Conservation (phyloP, 2,113 vertebrate species). For the Sula dactylatra region DNA sequence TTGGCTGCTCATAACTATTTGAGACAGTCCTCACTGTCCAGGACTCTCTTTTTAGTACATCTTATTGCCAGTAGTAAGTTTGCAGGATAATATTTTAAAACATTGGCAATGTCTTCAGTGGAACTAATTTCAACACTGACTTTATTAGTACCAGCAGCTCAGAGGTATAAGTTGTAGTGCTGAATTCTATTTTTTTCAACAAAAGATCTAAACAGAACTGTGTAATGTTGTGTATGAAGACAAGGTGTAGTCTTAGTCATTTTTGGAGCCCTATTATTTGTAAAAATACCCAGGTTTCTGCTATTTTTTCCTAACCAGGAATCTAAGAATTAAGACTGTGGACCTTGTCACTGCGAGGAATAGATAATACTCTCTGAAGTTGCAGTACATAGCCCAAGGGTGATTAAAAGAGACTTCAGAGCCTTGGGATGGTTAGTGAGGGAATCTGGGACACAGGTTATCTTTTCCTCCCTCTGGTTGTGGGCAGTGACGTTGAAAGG, state of each 20-base stretch:
- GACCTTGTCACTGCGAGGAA: background rate
- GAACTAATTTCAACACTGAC: background rate
- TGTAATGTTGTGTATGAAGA: background rate
- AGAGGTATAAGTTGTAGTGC: background rate
- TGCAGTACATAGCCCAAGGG: too few species aligned
- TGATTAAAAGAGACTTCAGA: too few species aligned
- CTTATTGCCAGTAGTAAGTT: background rate
- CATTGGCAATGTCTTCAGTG: background rate
- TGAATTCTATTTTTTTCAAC: background rate
- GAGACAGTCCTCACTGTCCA: background rate
- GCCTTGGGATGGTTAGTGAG: too few species aligned
- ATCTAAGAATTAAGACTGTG: background rate
- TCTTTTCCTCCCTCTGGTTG: too few species aligned
- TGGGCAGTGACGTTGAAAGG: too few species aligned
- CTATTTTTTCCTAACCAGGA: background rate
- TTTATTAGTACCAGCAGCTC: background rate
- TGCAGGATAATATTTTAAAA: background rate
- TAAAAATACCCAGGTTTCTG: background rate
- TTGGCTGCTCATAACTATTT: background rate
- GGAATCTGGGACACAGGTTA: too few species aligned
- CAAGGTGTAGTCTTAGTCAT: background rate
- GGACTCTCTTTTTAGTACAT: background rate
- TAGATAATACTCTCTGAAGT: background rate
- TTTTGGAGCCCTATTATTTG: background rate
- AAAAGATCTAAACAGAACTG: background rate